phyloP scores from a whole-genome alignment of 1,140 invertebrate genomes.

The Elymnias hypermnestra region DNA sequence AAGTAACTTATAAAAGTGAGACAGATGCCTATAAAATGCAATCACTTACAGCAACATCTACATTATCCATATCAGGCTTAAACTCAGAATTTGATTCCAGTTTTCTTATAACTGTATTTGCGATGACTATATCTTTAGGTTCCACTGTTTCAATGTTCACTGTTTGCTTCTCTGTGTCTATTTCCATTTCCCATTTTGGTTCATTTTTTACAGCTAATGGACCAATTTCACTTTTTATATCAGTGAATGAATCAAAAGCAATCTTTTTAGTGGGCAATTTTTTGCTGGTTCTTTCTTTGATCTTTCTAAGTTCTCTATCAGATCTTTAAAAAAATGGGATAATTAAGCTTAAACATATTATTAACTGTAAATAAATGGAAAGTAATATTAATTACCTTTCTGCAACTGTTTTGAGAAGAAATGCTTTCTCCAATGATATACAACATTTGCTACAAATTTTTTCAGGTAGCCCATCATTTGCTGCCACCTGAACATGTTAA shows the following conservation, averaged over 20 bases:
- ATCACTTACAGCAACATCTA: constrained; percentile 45
- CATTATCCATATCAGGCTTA: constrained; percentile 6
- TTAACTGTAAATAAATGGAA: too few species aligned
- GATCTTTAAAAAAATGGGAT: constrained; percentile 32
- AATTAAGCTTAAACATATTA: too few species aligned
- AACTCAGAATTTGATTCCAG: constrained; percentile 28
- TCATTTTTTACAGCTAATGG: constrained; percentile 55
- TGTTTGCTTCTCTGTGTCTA: constrained; percentile 35
- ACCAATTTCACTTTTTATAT: constrained; percentile 66
- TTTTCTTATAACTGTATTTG: constrained; percentile 65
- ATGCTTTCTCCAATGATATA: constrained; percentile 59
- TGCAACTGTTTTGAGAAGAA: constrained; percentile 60
- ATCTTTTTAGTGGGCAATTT: constrained; percentile 62
- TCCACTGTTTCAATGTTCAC: constrained; percentile 39
- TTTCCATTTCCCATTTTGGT: constrained; percentile 66
- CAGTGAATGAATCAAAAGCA: constrained; percentile 62
- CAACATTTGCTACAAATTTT: constrained; percentile 66
- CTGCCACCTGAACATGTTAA: constrained; percentile 54
- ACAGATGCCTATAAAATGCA: too few species aligned
- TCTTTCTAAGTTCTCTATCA: constrained; percentile 51
- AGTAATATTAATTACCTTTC: constrained; percentile 60
- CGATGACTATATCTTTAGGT: constrained; percentile 60
- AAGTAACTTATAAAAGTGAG: too few species aligned
- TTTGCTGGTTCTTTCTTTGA: constrained; percentile 35
- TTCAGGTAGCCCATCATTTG: constrained; percentile 64